Conservation (phyloP, 2,113 vertebrate species). For the Oreocharis arfaki region DNA sequence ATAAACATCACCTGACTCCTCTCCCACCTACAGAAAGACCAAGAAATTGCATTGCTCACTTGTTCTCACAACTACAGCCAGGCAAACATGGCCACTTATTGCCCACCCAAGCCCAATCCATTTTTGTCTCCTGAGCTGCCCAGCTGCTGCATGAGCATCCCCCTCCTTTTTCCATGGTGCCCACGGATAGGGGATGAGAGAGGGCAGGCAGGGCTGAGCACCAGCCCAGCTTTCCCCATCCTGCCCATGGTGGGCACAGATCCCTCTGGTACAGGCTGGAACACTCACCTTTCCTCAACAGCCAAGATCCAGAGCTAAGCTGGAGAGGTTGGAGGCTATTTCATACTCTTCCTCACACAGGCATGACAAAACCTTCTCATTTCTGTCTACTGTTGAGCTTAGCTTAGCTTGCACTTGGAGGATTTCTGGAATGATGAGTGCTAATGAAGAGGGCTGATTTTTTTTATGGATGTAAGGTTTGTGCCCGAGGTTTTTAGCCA, state of each 20-base stretch:
- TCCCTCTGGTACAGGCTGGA: neutral
- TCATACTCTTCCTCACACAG: neutral
- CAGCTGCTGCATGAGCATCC: neutral
- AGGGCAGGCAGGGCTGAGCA: neutral
- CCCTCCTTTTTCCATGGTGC: neutral
- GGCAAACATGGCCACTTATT: neutral
- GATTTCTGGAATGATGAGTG: neutral
- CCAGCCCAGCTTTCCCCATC: neutral
- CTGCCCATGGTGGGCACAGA: neutral
- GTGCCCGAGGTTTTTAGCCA: neutral
- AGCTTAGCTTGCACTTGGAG: neutral
- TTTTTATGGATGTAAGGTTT: neutral
- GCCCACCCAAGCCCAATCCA: neutral
- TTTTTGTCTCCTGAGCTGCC: neutral
- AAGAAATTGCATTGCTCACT: neutral
- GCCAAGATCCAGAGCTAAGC: neutral
- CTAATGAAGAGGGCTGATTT: neutral
- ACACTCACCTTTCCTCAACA: neutral
- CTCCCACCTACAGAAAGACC: neutral
- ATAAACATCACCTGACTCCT: neutral
- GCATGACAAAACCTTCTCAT: neutral
- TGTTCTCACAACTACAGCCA: neutral
- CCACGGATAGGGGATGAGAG: accelerated
- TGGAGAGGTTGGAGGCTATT: neutral
- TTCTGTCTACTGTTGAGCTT: neutral